Base-by-base conservation (phyloP, 30 jellyfish, hydroid and myxozoan species). In the Hydractinia echinata region DNA sequence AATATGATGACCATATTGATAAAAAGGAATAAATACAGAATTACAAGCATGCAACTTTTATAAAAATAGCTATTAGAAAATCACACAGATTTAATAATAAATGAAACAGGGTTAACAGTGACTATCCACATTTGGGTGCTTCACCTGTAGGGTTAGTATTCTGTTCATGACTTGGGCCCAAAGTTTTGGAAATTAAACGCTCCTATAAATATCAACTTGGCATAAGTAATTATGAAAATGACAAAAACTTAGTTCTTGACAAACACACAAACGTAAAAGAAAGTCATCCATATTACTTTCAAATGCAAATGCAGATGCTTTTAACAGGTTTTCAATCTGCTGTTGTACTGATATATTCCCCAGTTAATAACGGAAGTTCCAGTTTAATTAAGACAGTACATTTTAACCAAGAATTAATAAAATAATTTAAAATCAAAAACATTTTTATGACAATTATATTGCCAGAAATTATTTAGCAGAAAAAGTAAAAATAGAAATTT, bases 111-210 rank as follows among this genome's bases (percentile, higher is more conserved):
- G 68, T 56, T 21, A 62, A 53, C 15, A 56, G 78, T 11, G 69
- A 49, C 14, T 50, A 19, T 30, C 88, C 94, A 39, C 67, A 14
- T 53, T 83, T 85, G 6, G 94, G 94, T 9, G 94, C 94, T 53
- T 48, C 84, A 10, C 95, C 89, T 67, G 95, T 77, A 56, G 95
- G 95, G 21, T 30, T 85, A 9, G 88, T 48, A 20, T 10, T 72
- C 13, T 85, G 95, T 39, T 10, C 61, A 69, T 85, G 95, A 55
- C 95, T 77, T 78, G 68, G 48, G 60, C 73, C 66, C 20, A 66
- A 79, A 61, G 61, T 85, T 18, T 74, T 85, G 13, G 89, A 85
- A 79, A 78, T 85, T 67, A 85, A 64, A 54, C 62, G 88, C 58
- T 85, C 79, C 69, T 16, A 58, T 58, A 58, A 58, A 58, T 58